Percentiles rank a stretch among this genome's conserved stretches.
Evolutionary conservation across 2,113 vertebrate species (phyloP).

Genomic region (Oreochromis niloticus): DNA sequence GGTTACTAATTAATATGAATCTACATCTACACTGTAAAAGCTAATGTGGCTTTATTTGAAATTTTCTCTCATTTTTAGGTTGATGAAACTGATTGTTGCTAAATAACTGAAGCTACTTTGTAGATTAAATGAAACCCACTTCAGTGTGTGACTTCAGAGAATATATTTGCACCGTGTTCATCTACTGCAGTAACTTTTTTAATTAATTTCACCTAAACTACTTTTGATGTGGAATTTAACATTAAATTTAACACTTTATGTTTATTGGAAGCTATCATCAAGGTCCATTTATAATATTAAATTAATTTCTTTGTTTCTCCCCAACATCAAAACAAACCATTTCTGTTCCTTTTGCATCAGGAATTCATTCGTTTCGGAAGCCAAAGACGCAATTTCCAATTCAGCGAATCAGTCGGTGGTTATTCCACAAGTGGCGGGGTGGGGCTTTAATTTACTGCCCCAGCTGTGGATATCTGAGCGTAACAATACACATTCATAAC

Average conservation of each 20-base stretch:
- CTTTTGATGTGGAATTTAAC: neutral
- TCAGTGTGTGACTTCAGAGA: neutral
- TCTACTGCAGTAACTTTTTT: neutral
- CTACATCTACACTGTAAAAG: neutral
- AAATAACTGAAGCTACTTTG: neutral
- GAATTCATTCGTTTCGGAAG: neutral
- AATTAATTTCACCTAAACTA: neutral
- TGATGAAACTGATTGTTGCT: neutral
- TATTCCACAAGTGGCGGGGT: neutral
- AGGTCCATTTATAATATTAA: neutral
- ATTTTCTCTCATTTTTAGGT: neutral
- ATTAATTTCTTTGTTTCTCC: neutral
- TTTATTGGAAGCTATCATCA: neutral
- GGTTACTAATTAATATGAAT: neutral
- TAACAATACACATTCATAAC: neutral
- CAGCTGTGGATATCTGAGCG: neutral
- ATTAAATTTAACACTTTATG: neutral
- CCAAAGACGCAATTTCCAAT: neutral
- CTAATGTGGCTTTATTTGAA: neutral
- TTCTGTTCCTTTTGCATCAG: neutral
- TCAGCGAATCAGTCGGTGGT: neutral
- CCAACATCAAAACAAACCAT: neutral
- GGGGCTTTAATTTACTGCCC: slow-evolving; percentile 22
- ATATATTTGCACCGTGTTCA: neutral
- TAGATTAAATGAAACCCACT: neutral